Evolutionary conservation across 2,113 vertebrate species (phyloP).

Genomic region (Lophotis ruficrista): DNA sequence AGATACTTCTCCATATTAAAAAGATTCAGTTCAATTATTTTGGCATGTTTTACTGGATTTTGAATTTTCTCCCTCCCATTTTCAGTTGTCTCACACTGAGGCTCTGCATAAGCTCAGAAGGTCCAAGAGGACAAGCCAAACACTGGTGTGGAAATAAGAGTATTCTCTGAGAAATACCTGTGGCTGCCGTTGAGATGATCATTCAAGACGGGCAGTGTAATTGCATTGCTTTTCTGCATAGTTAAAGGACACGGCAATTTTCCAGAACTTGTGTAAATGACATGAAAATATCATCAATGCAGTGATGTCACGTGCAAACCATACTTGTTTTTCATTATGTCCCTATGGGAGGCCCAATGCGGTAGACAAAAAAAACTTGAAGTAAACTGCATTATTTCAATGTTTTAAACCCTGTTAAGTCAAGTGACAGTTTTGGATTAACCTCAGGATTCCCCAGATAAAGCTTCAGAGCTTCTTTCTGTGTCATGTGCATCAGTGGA

Average conservation of each 20-base stretch:
- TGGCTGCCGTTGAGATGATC: neutral
- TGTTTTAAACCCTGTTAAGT: neutral
- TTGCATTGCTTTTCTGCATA: neutral
- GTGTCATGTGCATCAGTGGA: neutral
- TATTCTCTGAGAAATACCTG: neutral
- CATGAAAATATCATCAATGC: neutral
- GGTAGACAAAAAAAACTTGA: neutral
- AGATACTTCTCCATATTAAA: neutral
- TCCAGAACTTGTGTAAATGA: neutral
- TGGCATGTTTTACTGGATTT: neutral
- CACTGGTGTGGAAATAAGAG: neutral
- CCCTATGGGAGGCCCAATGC: neutral
- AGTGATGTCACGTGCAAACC: neutral
- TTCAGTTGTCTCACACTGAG: neutral
- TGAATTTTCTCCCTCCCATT: neutral
- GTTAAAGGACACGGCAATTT: neutral
- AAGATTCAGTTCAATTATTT: neutral
- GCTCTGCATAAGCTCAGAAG: neutral
- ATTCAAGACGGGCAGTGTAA: neutral
- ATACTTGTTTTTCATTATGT: neutral
- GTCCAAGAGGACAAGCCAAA: neutral
- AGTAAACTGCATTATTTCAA: neutral
- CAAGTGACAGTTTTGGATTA: neutral
- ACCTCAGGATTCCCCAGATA: neutral
- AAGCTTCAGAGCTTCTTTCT: neutral